These are phyloP conservation scores for Thamnaconus septentrionalis DNA, from an alignment of 2,113 vertebrate species.

Conservation along the genomic window DNA sequence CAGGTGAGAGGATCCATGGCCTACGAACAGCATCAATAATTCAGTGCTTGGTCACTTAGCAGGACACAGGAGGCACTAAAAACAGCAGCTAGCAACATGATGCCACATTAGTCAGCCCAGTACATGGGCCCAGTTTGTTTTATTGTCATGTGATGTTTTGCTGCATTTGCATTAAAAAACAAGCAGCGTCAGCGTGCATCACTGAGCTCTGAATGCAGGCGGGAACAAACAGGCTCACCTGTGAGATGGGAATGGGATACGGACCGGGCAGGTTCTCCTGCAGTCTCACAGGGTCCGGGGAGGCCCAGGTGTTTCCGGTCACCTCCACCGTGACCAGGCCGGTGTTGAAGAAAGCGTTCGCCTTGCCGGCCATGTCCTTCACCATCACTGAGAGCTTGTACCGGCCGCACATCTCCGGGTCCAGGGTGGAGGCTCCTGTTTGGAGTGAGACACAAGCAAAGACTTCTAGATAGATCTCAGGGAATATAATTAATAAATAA, in stretches of 20 bases:
- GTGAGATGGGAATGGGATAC: conserved; percentile 77
- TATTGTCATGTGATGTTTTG: conserved; percentile 34
- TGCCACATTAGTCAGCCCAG: conserved; percentile 33
- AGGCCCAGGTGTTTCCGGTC: conserved; percentile 77
- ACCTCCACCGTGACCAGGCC: conserved; percentile 74
- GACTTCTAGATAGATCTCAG: background rate
- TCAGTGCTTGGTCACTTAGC: conserved; percentile 63
- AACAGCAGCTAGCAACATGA: conserved; percentile 54
- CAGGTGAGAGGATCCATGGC: conserved; percentile 52
- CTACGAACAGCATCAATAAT: conserved; percentile 65
- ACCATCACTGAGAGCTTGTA: conserved; percentile 80
- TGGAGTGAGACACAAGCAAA: background rate
- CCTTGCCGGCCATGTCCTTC: conserved; percentile 80
- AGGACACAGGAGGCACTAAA: conserved; percentile 48
- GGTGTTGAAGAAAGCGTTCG: conserved; percentile 75
- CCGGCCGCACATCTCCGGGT: conserved; percentile 70
- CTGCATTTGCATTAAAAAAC: conserved; percentile 7
- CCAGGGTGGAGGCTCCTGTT: conserved; percentile 74
- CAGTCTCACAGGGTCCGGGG: conserved; percentile 74
- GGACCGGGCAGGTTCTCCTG: conserved; percentile 77
- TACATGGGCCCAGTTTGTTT: conserved; percentile 44
- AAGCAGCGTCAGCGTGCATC: background rate
- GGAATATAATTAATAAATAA: background rate
- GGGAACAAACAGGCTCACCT: conserved; percentile 63
- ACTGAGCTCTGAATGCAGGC: background rate